Conservation (phyloP, 2,797 vertebrate genomes). For the Denticeps clupeoides region DNA sequence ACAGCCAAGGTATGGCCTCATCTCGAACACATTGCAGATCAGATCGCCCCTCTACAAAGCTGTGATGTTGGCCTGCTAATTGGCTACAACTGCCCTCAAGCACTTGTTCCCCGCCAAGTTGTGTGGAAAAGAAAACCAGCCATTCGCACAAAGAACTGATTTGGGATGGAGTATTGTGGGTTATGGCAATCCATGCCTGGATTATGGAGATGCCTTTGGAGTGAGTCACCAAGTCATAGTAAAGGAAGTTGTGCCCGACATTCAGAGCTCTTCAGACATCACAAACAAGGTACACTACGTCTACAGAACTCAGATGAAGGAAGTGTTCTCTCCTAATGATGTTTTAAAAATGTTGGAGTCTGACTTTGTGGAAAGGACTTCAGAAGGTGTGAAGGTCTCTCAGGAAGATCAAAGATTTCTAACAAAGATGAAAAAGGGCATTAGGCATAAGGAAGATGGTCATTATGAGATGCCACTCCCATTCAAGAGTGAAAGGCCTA, state of each 20-base stretch:
- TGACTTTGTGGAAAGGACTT: too few species aligned
- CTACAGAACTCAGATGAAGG: constrained; percentile 18
- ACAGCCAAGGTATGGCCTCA: constrained; percentile 16
- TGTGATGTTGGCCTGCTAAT: constrained; percentile 20
- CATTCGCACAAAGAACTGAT: constrained; percentile 1
- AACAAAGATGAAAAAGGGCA: too few species aligned
- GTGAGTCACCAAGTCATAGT: constrained; percentile 15
- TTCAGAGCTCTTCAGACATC: neutral
- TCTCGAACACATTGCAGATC: constrained; percentile 6
- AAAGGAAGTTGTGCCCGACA: constrained; percentile 17
- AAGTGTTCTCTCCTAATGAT: constrained; percentile 3
- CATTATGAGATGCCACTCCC: too few species aligned
- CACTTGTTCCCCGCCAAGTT: constrained; percentile 9
- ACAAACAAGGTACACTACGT: constrained; percentile 18
- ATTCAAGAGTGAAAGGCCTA: too few species aligned
- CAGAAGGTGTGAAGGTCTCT: too few species aligned
- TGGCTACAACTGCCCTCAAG: constrained; percentile 2
- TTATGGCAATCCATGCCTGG: constrained; percentile 8
- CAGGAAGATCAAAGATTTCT: too few species aligned
- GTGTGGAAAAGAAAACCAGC: constrained; percentile 5
- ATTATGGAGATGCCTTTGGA: constrained; percentile 17
- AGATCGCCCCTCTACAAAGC: constrained; percentile 11
- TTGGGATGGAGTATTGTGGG: constrained; percentile 11
- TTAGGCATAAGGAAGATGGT: too few species aligned
- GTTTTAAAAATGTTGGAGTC: constrained; percentile 17